Conservation (phyloP, 2,888 invertebrate genomes). For the Hedychridium roseum region DNA sequence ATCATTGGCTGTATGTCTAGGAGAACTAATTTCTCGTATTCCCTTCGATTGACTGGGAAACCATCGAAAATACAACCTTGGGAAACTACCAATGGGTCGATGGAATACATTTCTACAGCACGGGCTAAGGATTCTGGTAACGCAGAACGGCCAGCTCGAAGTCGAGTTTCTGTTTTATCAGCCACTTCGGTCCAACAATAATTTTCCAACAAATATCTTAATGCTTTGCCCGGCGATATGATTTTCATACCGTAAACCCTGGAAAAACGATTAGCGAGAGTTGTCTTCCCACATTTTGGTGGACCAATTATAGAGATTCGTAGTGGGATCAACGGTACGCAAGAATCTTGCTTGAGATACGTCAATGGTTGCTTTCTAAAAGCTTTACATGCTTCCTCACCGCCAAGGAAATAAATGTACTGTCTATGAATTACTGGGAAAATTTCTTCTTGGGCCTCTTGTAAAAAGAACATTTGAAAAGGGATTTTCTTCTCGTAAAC, state of each 20-base stretch:
- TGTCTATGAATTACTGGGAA: conserved; percentile 69
- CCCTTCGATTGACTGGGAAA: conserved; percentile 67
- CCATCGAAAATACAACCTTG: conserved; percentile 73
- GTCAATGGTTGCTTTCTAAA: conserved; percentile 69
- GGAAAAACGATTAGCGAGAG: conserved; percentile 67
- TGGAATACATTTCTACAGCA: conserved; percentile 66
- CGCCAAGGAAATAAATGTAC: conserved; percentile 70
- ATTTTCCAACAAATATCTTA: conserved; percentile 65
- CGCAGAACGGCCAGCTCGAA: conserved; percentile 64
- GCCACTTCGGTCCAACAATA: conserved; percentile 67
- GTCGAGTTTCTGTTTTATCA: conserved; percentile 57
- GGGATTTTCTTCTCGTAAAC: conserved; percentile 65
- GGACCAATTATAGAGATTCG: conserved; percentile 70
- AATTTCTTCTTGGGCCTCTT: conserved; percentile 62
- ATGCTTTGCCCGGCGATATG: conserved; percentile 67
- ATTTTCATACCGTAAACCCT: conserved; percentile 67
- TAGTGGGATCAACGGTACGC: conserved; percentile 65
- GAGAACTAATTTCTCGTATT: conserved; percentile 65
- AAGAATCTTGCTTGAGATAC: conserved; percentile 65
- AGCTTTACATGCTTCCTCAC: conserved; percentile 63
- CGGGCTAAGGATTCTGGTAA: conserved; percentile 64
- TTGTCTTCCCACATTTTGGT: conserved; percentile 72
- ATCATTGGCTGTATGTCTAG: conserved; percentile 69
- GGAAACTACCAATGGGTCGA: conserved; percentile 65
- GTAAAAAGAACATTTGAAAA: conserved; percentile 66